Conservation (phyloP, 2,797 vertebrate species). For the Platalea minor region DNA sequence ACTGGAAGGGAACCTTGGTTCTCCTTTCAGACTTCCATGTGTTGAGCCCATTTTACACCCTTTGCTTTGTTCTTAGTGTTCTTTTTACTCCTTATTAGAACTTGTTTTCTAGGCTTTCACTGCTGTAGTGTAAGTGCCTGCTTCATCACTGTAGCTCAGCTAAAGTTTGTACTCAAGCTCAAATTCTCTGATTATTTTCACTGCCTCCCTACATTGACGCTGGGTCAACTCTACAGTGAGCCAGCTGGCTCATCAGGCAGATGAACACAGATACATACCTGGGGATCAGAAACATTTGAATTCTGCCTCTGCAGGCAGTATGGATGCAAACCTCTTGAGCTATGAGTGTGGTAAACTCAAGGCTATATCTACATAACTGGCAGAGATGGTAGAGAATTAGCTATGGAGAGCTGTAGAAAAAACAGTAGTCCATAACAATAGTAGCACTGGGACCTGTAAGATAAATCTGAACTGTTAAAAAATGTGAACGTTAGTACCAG, state of each 20-base stretch:
- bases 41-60: not conserved
- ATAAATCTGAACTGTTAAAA: not conserved
- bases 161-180: not conserved
- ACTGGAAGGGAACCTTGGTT: not conserved
- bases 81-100: not conserved
- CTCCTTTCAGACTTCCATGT: not conserved
- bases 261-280: not conserved
- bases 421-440: not conserved
- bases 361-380: not conserved
- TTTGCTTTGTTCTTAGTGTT: not conserved
- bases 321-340: not conserved
- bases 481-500: not conserved
- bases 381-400: not conserved
- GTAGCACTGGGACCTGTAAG: not conserved
- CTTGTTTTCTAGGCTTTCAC: not conserved
- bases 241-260: not conserved
- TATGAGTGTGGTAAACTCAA: not conserved
- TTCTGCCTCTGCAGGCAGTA: not conserved
- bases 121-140: not conserved
- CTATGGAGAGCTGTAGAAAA: not conserved
- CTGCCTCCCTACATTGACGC: not conserved
- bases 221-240: not conserved
- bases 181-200: not conserved
- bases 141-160: not conserved
- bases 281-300: not conserved